Percentiles rank a stretch among this genome's conserved stretches.
phyloP scores from a whole-genome alignment of 1,140 invertebrate species.

The Bombus polaris region DNA sequence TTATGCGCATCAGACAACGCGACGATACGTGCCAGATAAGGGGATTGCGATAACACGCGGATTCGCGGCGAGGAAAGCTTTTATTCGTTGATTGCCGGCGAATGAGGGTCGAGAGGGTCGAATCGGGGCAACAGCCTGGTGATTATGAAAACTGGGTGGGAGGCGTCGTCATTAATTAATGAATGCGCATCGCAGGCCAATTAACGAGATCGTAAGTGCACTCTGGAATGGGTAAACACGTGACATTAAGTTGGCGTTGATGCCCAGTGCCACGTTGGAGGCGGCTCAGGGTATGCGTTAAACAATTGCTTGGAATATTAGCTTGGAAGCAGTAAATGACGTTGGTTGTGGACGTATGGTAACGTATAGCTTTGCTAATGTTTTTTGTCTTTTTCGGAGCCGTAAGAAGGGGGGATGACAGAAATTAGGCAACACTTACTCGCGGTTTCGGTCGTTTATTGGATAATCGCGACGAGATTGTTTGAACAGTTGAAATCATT shows the following conservation, averaged over 20 bases:
- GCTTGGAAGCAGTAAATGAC: background rate
- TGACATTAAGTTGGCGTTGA: slow-evolving; percentile 57
- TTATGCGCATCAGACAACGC: background rate
- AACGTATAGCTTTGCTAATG: slow-evolving; percentile 1
- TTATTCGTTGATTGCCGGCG: slow-evolving; percentile 40
- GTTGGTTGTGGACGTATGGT: background rate
- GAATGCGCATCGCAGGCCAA: slow-evolving; percentile 50
- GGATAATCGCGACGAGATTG: background rate
- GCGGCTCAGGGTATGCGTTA: background rate
- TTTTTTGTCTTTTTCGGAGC: background rate
- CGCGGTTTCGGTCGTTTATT: background rate
- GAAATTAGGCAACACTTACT: slow-evolving; percentile 5
- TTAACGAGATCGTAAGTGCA: slow-evolving; percentile 54
- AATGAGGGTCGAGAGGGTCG: slow-evolving; percentile 28
- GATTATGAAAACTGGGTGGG: slow-evolving; percentile 57
- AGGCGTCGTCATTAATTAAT: slow-evolving; percentile 61
- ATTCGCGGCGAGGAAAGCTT: slow-evolving; percentile 4
- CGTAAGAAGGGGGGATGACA: background rate
- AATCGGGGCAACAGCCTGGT: slow-evolving; percentile 27
- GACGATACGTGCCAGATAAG: background rate
- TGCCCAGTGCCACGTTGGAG: slow-evolving; percentile 6
- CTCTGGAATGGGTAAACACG: slow-evolving; percentile 53
- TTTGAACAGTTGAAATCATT: background rate
- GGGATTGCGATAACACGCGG: background rate
- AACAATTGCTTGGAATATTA: slow-evolving; percentile 16